Base-by-base conservation (phyloP, 2,797 vertebrate genomes). In the Meda fulgida region DNA sequence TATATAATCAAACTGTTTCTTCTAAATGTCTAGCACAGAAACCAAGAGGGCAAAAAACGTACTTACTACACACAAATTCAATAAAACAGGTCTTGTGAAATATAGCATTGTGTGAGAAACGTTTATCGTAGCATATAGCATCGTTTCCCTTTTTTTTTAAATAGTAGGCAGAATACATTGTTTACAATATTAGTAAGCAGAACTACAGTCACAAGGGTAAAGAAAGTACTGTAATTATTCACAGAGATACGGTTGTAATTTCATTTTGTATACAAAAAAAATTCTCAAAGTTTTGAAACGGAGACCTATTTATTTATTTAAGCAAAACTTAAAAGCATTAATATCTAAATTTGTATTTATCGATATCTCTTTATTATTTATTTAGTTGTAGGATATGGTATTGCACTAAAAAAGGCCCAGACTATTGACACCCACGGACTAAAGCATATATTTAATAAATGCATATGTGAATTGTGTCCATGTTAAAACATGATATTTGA, bases 251-350 rank as follows among this genome's bases (percentile, higher is more conserved):
- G 0, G 58, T 5, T 26, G n/a, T 26, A n/a, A 60, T 13, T 60
- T n/a, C n/a, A n/a, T 3, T n/a, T 51, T 19, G 5, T 19, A 23
- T 4, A n/a, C 9, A 21, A 19, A 53, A 21, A 53, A 2, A 53
- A 21, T 21, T 8, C 14, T 48, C 51, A 21, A 23, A n/a, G 23
- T 58, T 60, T 60, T 26, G 1, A 60, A 60, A 29, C 5, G 0
- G 5, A 26, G 11, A 63, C 58, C 58, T 26, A 63, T 63, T 63
- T 29, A 29, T 72, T 70, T 40, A 51, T 73, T 75, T 75, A 51
- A 73, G 9, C 29, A 73, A 73, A 73, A 31, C 43, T 19, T 48
- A 72, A 73, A 73, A 48, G 26, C 70, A 48, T 71, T 31, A 21
- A 48, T 29, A 75, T 34, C 26, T 31, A 21, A 9, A 51, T 51